Evolutionary conservation across 2,113 vertebrate species (phyloP).

Genomic region (Thomomys bottae): DNA sequence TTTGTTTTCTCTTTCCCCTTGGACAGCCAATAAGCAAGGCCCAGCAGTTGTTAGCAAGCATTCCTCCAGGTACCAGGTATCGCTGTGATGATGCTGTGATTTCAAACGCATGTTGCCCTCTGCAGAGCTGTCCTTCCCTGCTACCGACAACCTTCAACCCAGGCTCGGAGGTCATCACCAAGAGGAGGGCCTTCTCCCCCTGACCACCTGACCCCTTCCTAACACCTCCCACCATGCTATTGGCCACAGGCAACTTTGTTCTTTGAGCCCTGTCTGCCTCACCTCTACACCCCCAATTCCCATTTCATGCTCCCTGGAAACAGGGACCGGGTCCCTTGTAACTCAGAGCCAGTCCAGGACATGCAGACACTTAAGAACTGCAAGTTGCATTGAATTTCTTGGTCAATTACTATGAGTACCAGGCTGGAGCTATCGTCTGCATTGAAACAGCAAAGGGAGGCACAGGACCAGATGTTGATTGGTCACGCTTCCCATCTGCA

Average conservation of each 20-base stretch:
- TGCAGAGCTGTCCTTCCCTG: neutral
- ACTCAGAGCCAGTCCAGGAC: neutral
- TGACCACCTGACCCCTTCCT: neutral
- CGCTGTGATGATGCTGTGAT: neutral
- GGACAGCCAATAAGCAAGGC: neutral
- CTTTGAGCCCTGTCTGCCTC: neutral
- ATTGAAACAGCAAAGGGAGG: neutral
- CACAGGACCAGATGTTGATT: neutral
- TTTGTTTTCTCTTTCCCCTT: constrained; percentile 56
- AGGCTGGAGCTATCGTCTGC: neutral
- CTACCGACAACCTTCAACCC: neutral
- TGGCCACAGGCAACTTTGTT: neutral
- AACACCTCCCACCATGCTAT: neutral
- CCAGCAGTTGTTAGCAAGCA: constrained; percentile 37
- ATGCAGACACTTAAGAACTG: neutral
- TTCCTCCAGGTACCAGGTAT: constrained; percentile 44
- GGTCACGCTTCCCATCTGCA: neutral
- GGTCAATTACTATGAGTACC: neutral
- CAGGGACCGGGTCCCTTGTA: neutral
- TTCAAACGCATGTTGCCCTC: neutral
- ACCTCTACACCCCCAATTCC: neutral
- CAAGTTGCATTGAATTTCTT: neutral
- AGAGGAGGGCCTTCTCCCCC: neutral
- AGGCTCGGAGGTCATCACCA: neutral
- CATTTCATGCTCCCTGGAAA: neutral